phyloP scores from a whole-genome alignment of 1,140 invertebrate genomes.

The Mylabris phalerata region DNA sequence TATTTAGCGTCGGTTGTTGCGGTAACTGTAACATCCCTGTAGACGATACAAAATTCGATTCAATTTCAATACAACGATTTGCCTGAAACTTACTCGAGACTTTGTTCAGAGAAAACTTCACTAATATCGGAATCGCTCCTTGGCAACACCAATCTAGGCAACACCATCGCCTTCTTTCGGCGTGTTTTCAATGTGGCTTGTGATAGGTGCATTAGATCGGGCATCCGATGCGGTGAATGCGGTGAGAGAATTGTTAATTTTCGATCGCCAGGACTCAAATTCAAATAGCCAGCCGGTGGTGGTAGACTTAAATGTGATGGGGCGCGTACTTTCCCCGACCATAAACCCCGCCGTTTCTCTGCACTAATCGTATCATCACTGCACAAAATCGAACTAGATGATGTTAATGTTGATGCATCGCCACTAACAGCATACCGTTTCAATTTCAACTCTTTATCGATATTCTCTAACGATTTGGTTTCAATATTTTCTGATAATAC shows the following conservation, averaged over 20 bases:
- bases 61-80: neutral
- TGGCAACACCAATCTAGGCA: conserved; percentile 67
- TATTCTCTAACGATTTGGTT: conserved; percentile 51
- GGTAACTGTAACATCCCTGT: conserved; percentile 6
- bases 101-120: conserved; percentile 54
- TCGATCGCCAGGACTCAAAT: conserved; percentile 49
- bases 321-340: conserved; percentile 51
- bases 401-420: conserved; percentile 44
- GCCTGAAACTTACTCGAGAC: conserved; percentile 52
- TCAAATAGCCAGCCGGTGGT: conserved; percentile 47
- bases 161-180: conserved; percentile 64
- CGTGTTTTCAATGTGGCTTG: conserved; percentile 54
- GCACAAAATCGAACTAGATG: conserved; percentile 15
- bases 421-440: conserved; percentile 54
- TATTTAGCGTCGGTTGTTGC: conserved; percentile 16
- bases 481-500: conserved; percentile 45
- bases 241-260: conserved; percentile 66
- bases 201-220: conserved; percentile 54
- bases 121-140: conserved; percentile 62
- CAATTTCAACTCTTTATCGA: conserved; percentile 49
- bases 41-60: neutral
- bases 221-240: conserved; percentile 57
- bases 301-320: conserved; percentile 64
- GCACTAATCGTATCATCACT: conserved; percentile 46
- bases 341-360: conserved; percentile 57